These are phyloP conservation scores for Dynastes hyllus DNA, from an alignment of 2,888 invertebrate species.

Conservation along the genomic window DNA sequence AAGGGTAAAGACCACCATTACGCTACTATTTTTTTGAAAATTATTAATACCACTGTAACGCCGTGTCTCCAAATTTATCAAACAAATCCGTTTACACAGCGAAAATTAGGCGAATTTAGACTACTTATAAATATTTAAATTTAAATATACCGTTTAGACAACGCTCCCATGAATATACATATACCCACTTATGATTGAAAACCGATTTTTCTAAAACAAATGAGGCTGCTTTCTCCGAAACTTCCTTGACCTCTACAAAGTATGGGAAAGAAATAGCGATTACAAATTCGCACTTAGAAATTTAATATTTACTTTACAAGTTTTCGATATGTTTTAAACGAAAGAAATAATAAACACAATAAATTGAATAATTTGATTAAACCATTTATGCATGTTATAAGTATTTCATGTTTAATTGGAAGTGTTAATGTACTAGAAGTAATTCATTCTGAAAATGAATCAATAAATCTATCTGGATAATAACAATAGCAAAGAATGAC, in stretches of 20 bases:
- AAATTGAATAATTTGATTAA: too few species aligned
- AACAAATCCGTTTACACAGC: too few species aligned
- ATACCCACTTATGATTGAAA: background rate
- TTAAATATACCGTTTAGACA: background rate
- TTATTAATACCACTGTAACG: too few species aligned
- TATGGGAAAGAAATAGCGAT: background rate
- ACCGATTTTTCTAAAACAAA: slow-evolving; percentile 2
- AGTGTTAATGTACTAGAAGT: too few species aligned
- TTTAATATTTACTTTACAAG: background rate
- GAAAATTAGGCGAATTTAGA: background rate
- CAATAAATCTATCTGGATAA: too few species aligned
- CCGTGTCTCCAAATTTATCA: too few species aligned
- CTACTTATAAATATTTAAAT: background rate
- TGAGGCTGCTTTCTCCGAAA: slow-evolving; percentile 8
- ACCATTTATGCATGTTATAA: too few species aligned
- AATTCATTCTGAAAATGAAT: too few species aligned
- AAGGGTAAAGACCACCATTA: too few species aligned
- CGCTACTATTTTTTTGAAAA: too few species aligned
- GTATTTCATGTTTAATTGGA: too few species aligned
- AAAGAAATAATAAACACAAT: background rate
- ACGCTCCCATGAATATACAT: background rate
- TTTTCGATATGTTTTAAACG: background rate
- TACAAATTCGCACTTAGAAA: background rate
- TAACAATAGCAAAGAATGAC: too few species aligned
- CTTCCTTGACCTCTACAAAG: background rate